These are phyloP conservation scores for Gisinianus flammeolus DNA, from an alignment of 2,888 invertebrate genomes.

Conservation along the genomic window DNA sequence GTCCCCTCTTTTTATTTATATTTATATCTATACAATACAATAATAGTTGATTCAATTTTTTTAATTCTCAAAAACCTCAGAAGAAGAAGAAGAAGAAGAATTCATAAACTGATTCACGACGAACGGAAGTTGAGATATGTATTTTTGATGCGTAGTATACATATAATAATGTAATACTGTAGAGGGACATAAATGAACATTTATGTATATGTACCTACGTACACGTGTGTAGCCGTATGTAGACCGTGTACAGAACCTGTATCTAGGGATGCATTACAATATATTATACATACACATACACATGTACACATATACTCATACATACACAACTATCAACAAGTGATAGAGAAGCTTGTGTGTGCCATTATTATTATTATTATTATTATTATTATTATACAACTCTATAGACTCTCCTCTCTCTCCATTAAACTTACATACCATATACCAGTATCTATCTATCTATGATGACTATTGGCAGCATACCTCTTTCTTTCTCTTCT, in stretches of 20 bases:
- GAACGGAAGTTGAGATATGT: slow-evolving; percentile 5
- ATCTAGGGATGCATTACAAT: too few relatives aligned
- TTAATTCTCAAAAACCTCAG: background rate
- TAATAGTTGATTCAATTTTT: background rate
- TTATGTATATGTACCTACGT: background rate
- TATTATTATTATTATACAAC: background rate
- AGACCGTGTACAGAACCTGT: background rate
- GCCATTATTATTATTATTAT: too few relatives aligned
- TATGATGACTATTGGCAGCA: background rate
- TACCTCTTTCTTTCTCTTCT: background rate
- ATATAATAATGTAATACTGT: background rate
- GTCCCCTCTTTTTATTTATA: too few relatives aligned
- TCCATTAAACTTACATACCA: background rate
- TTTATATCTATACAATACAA: background rate
- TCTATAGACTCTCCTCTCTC: background rate
- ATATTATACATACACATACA: background rate
- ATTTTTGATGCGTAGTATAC: slow-evolving; percentile 15
- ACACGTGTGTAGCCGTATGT: background rate
- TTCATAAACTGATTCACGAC: background rate
- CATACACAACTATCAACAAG: background rate
- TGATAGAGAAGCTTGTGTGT: background rate
- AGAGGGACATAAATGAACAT: background rate
- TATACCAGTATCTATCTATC: background rate
- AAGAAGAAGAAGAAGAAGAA: background rate
- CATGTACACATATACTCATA: background rate